Percentiles rank a stretch among this genome's conserved stretches.
Conservation (phyloP, 2,888 invertebrate genomes). For the Pyrgus malvae region DNA sequence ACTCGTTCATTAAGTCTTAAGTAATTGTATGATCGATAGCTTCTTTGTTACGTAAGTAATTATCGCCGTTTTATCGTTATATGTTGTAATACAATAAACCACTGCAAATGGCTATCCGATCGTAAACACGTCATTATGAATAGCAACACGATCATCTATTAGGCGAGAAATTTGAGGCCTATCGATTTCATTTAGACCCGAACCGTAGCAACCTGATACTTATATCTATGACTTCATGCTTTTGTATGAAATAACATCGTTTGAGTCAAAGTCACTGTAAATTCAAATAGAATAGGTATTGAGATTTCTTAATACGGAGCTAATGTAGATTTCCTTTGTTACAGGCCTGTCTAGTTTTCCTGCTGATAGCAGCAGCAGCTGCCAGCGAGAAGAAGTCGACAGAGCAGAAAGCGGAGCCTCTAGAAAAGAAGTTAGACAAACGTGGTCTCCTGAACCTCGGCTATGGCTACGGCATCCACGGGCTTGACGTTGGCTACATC, state of each 20-base stretch:
- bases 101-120: background rate
- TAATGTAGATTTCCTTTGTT: slow-evolving; percentile 43
- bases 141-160: background rate
- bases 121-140: slow-evolving; percentile 5
- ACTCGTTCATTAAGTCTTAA: background rate
- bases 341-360: slow-evolving; percentile 87
- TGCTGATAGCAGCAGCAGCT: slow-evolving; percentile 89
- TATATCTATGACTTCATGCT: no score
- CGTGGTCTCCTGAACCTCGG: slow-evolving; percentile 90
- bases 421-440: slow-evolving; percentile 91
- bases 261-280: no score
- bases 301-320: no score
- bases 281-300: no score
- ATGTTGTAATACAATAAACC: slow-evolving; percentile 6
- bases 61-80: slow-evolving; percentile 1
- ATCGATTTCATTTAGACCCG: background rate
- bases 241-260: no score
- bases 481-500: slow-evolving; percentile 88
- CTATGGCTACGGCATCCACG: slow-evolving; percentile 89
- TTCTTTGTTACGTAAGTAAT: slow-evolving; percentile 15
- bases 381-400: slow-evolving; percentile 85
- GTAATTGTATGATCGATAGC: slow-evolving; percentile 13
- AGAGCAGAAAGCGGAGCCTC: slow-evolving; percentile 80
- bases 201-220: background rate
- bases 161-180: background rate